Conservation (phyloP, 2,888 invertebrate species). For the Xestia rhomboidea region DNA sequence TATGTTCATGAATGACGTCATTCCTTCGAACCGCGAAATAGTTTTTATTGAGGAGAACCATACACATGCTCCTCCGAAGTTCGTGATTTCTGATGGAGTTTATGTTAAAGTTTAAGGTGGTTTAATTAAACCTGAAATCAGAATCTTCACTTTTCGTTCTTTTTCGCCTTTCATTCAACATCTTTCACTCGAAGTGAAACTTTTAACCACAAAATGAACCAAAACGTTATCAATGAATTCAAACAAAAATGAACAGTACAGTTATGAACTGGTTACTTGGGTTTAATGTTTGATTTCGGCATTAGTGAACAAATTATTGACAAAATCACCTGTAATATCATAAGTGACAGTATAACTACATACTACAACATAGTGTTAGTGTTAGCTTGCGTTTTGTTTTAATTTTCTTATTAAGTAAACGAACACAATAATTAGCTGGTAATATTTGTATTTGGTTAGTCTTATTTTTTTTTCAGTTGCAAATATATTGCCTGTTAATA, state of each 20-base stretch:
- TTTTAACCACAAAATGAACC: not conserved
- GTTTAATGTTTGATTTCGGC: not conserved
- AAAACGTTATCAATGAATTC: not conserved
- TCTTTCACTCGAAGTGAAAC: not conserved
- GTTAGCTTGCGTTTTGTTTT: not conserved
- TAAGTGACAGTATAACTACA: not conserved
- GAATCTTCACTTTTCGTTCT: not conserved
- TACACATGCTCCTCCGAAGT: slow-evolving; percentile 5
- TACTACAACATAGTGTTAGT: not conserved
- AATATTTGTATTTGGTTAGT: not conserved
- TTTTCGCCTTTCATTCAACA: not conserved
- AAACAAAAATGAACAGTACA: not conserved
- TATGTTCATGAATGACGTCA: not conserved
- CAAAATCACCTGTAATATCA: not conserved
- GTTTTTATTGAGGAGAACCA: not conserved
- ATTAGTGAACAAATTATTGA: not conserved
- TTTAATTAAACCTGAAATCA: too few species aligned
- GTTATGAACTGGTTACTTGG: not conserved
- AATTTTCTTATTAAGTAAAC: not conserved
- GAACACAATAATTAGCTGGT: not conserved
- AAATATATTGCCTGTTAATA: not conserved
- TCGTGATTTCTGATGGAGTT: slow-evolving; percentile 12
- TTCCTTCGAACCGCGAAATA: slow-evolving; percentile 13
- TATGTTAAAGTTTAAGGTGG: slow-evolving; percentile 18
- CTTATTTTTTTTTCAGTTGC: not conserved